Evolutionary conservation across 2,113 vertebrate genomes (phyloP).

Genomic region (Prietella phreatophila): DNA sequence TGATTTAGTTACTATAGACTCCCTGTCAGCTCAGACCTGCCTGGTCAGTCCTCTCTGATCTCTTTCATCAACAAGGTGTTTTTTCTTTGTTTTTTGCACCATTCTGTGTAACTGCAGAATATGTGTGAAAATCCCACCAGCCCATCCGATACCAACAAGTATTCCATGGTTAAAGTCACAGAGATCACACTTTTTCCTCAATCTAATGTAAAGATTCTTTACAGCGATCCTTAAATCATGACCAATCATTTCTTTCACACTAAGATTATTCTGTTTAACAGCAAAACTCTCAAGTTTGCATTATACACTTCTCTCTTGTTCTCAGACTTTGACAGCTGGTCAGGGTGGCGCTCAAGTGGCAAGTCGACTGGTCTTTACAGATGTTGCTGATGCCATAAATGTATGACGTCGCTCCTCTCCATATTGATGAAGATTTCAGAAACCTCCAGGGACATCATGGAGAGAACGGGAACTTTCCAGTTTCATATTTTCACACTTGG

Average conservation of each 20-base stretch:
- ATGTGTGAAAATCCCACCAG: too few relatives aligned
- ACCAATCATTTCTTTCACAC: background rate
- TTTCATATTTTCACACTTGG: background rate
- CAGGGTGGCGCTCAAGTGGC: constrained; percentile 88
- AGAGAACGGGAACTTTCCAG: constrained; percentile 41
- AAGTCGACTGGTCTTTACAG: constrained; percentile 93
- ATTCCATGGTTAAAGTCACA: too few relatives aligned
- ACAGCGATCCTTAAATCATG: background rate
- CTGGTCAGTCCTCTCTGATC: too few relatives aligned
- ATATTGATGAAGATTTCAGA: constrained; percentile 7
- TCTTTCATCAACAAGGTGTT: too few relatives aligned
- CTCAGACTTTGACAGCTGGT: constrained; percentile 81
- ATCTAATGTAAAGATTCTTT: background rate
- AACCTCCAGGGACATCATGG: background rate
- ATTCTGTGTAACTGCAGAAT: background rate
- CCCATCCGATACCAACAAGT: too few relatives aligned
- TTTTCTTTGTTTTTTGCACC: background rate
- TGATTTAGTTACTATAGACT: too few relatives aligned
- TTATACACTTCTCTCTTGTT: constrained; percentile 20
- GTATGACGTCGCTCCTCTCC: constrained; percentile 71
- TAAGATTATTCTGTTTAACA: background rate
- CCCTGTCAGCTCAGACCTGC: too few relatives aligned
- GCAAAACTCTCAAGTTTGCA: background rate
- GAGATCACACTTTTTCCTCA: too few relatives aligned
- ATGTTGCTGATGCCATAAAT: constrained; percentile 90